A percentile compares a stretch with the other conserved stretches of the same genome.
phyloP scores from a whole-genome alignment of 2,888 invertebrate species.

The Drosophila maculinotata region DNA sequence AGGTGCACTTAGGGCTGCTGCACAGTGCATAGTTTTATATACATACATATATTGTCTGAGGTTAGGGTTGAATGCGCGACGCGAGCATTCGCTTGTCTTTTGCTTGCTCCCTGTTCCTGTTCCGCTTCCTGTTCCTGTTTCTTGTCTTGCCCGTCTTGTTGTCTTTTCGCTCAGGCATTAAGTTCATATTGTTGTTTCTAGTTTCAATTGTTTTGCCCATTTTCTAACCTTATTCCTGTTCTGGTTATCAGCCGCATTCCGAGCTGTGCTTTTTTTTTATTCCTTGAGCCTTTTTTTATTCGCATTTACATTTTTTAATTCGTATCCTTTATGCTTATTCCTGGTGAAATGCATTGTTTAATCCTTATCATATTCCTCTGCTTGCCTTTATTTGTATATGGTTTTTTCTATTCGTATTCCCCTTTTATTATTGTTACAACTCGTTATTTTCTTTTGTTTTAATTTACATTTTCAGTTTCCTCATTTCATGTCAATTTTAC shows the following conservation, averaged over 20 bases:
- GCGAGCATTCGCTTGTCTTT: conserved; percentile 25
- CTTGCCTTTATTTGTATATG: too few relatives aligned
- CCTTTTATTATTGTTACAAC: too few relatives aligned
- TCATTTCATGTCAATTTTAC: too few relatives aligned
- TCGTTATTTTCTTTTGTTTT: too few relatives aligned
- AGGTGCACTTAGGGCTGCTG: conserved; percentile 54
- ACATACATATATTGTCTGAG: conserved; percentile 75
- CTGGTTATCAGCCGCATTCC: background rate
- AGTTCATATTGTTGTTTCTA: conserved; percentile 1
- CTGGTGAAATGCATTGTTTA: background rate
- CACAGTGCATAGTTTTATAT: conserved; percentile 27
- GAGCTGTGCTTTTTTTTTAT: background rate
- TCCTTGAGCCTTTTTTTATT: too few relatives aligned
- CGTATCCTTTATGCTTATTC: too few relatives aligned
- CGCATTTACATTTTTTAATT: too few relatives aligned
- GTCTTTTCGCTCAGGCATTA: background rate
- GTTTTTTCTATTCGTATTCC: too few relatives aligned
- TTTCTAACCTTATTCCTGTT: background rate
- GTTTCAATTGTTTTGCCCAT: background rate
- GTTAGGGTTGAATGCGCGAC: conserved; percentile 79
- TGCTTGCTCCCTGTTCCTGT: conserved; percentile 8
- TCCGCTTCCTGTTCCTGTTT: conserved; percentile 5
- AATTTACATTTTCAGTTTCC: too few relatives aligned
- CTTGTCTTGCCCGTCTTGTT: background rate
- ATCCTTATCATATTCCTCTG: background rate